Evolutionary conservation across 2,113 vertebrate species (phyloP).

Genomic region (Etheostoma cragini): DNA sequence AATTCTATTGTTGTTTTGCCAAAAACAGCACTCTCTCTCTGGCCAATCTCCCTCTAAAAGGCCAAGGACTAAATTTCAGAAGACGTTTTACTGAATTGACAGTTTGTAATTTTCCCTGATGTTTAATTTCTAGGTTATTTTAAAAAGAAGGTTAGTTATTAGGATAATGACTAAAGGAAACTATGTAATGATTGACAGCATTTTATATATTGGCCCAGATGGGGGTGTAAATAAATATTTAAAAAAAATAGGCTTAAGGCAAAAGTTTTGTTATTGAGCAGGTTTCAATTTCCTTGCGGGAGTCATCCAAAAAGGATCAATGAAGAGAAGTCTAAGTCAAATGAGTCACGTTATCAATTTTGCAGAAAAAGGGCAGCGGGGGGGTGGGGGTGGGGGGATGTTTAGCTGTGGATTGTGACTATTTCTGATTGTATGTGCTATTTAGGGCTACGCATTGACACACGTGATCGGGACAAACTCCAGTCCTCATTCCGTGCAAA

Average conservation of each 20-base stretch:
- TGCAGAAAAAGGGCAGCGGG: conserved; percentile 12
- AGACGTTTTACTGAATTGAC: background rate
- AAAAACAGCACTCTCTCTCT: conserved; percentile 60
- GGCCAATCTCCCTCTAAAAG: conserved; percentile 51
- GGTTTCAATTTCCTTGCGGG: background rate
- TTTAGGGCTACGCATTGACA: background rate
- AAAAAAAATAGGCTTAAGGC: background rate
- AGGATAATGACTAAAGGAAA: background rate
- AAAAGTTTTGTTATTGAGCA: conserved; percentile 2
- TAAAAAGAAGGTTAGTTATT: conserved; percentile 10
- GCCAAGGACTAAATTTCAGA: conserved; percentile 7
- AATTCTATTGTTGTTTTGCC: conserved; percentile 80
- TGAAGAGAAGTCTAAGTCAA: background rate
- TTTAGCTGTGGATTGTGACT: conserved; percentile 3
- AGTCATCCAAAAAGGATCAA: no score
- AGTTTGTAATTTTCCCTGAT: background rate
- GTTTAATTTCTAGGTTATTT: background rate
- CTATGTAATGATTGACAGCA: background rate
- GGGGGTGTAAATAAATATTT: background rate
- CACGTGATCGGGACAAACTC: background rate
- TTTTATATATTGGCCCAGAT: background rate
- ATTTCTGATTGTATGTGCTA: conserved; percentile 2
- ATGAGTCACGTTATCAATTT: conserved; percentile 38
- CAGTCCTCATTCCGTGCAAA: background rate
- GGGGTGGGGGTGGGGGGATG: background rate